A percentile compares a stretch with the other conserved stretches of the same genome.
Evolutionary conservation across 2,113 vertebrate species (phyloP).

Genomic region (Petrocephalus zakoni): DNA sequence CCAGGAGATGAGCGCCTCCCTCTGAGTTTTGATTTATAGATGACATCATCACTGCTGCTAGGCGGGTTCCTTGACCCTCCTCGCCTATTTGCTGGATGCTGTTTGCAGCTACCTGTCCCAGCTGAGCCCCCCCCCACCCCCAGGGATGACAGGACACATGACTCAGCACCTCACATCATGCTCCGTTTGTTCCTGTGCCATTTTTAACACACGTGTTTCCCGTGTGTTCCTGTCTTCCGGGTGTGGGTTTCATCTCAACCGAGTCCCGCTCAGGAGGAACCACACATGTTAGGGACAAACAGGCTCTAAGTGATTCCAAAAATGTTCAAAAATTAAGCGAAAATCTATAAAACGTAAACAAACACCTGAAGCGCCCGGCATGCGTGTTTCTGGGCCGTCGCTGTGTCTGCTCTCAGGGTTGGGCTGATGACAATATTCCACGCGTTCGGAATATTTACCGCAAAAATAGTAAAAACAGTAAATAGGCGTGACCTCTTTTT

Average conservation of each 20-base stretch:
- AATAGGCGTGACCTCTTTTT: neutral
- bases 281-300: no score
- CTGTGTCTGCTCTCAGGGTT: neutral
- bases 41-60: neutral
- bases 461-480: neutral
- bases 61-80: neutral
- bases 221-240: neutral
- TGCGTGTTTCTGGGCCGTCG: neutral
- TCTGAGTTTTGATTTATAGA: neutral
- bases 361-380: neutral
- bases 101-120: neutral
- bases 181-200: neutral
- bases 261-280: no score
- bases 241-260: neutral
- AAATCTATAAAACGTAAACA: neutral
- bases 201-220: neutral
- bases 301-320: neutral
- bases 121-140: neutral
- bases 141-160: neutral
- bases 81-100: neutral
- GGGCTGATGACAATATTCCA: neutral
- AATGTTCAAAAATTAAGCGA: neutral
- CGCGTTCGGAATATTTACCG: neutral
- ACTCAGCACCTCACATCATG: neutral
- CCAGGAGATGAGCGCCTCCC: neutral